These are phyloP conservation scores for Villa cingulata DNA, from an alignment of 2,888 invertebrate species.

Conservation along the genomic window DNA sequence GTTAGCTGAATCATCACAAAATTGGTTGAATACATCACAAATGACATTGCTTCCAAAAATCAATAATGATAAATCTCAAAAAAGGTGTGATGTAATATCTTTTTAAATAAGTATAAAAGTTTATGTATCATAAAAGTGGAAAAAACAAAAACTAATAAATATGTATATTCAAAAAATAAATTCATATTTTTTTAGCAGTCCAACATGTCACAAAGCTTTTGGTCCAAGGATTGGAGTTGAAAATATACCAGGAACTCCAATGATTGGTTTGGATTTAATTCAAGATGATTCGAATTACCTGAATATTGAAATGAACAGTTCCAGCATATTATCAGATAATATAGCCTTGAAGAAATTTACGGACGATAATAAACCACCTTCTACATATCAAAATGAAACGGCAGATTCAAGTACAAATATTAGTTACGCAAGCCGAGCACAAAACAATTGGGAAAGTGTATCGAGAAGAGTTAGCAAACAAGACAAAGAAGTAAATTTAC, in stretches of 20 bases:
- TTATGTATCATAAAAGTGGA: no score
- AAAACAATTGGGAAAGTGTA: slow-evolving; percentile 20
- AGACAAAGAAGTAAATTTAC: slow-evolving; percentile 25
- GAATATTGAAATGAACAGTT: slow-evolving; percentile 3
- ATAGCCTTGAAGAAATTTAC: slow-evolving; percentile 2
- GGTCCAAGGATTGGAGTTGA: slow-evolving; percentile 39
- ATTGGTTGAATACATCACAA: slow-evolving; percentile 7
- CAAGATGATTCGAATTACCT: slow-evolving; percentile 16
- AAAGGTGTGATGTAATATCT: no score
- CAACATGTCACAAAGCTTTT: slow-evolving; percentile 33
- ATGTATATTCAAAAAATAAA: no score
- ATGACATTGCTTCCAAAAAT: not conserved
- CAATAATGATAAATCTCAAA: not conserved
- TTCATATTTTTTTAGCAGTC: slow-evolving; percentile 18
- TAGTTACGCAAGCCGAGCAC: slow-evolving; percentile 25
- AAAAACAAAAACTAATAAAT: no score
- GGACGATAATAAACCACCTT: not conserved
- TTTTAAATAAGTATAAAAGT: no score
- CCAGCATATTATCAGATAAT: slow-evolving; percentile 2
- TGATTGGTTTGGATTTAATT: slow-evolving; percentile 27
- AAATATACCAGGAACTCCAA: slow-evolving; percentile 35
- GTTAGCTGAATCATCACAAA: slow-evolving; percentile 3
- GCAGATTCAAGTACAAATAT: slow-evolving; percentile 23
- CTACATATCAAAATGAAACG: slow-evolving; percentile 18
- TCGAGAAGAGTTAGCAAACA: slow-evolving; percentile 31